Evolutionary conservation across 2,113 vertebrate species (phyloP).

Genomic region (Mustelus asterias): DNA sequence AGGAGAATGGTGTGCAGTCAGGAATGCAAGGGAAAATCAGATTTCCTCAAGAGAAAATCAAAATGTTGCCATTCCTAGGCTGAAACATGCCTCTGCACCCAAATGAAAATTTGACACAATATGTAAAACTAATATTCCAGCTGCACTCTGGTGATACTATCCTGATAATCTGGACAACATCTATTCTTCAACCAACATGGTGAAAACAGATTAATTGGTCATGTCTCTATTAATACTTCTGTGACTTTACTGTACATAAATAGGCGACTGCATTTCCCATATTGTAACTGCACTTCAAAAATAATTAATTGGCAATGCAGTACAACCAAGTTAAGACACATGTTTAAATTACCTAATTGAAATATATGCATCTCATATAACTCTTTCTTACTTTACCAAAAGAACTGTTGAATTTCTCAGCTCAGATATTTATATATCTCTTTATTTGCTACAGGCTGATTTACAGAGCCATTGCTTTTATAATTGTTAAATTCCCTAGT

Average conservation of each 20-base stretch:
- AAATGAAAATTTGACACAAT: not conserved
- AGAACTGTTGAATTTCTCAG: not conserved
- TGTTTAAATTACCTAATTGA: no score
- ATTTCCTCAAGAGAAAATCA: no score
- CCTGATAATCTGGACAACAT: not conserved
- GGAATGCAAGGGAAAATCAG: no score
- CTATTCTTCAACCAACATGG: not conserved
- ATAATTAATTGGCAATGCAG: not conserved
- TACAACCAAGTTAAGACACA: no score
- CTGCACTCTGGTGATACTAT: not conserved
- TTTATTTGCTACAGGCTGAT: not conserved
- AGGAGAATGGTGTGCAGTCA: no score
- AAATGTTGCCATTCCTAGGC: no score
- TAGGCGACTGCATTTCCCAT: not conserved
- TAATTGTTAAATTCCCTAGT: conserved; percentile 38
- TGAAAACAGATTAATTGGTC: not conserved
- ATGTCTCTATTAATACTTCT: not conserved
- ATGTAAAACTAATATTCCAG: not conserved
- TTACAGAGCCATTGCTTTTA: not conserved
- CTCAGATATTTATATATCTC: not conserved
- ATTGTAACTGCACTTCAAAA: not conserved
- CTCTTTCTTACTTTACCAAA: not conserved
- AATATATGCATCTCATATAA: no score
- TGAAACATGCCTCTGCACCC: no score
- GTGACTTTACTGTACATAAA: not conserved